Base-by-base conservation (phyloP, 2,888 invertebrate genomes). In the Catocala sponsa region DNA sequence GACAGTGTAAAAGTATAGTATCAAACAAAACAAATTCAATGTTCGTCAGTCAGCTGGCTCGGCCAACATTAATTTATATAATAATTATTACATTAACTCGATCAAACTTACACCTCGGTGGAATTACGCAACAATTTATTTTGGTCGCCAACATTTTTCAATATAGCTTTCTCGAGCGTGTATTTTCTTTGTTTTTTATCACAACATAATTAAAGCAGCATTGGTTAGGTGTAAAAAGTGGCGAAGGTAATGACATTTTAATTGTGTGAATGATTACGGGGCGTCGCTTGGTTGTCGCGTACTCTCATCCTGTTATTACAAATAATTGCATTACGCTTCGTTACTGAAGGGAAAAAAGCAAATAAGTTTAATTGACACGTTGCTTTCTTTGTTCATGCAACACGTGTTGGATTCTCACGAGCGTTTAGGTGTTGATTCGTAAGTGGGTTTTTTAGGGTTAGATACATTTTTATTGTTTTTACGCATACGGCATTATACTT, bases 291-390 rank as follows among this genome's bases (percentile, higher is more conserved):
- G 82, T 84, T 85, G 85, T 91, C 92, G 92, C 91, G 86, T 87
- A 85, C 81, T 88, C 88, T 90, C 94, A 92, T 94, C 93, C 94
- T 94, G 93, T 91, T 90, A 94, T 94, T 94, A 94, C 90, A 85
- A 81, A 89, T 94, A 94, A 94, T 94, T 94, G 92, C 91, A 94
- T 94, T 94, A 94, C 90, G 91, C 88, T 94, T 94, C 91, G 94
- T 94, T 92, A 94, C 92, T 83, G 88, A 81, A 63, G 47, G 85
- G 88, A 89, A 92, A 92, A 91, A 91, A 87, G 88, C 87, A 89
- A 91, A 90, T 86, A 86, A 83, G 84, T 92, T 91, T 93, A 92
- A 94, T 93, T 92, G 94, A 92, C 91, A 88, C 86, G 84, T 88
- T 82, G 80, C 90, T 91, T 91, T 92, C 93, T 92, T 92, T 92